These are phyloP conservation scores for Thaumatotibia leucotreta DNA, from an alignment of 1,140 invertebrate genomes.

Conservation along the genomic window DNA sequence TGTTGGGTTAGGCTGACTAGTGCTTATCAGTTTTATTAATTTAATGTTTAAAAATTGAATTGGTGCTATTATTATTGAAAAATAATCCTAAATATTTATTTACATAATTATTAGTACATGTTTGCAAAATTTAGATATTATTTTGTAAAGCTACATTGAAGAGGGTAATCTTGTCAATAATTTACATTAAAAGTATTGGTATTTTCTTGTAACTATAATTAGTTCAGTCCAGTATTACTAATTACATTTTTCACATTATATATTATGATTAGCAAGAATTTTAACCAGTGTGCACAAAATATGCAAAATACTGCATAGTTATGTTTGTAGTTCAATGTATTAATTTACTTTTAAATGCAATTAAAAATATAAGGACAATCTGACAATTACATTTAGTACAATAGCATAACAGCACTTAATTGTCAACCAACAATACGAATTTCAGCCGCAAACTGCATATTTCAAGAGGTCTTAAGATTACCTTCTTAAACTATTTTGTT, in stretches of 20 bases:
- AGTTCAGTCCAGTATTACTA: neutral
- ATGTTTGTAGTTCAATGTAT: too few relatives aligned
- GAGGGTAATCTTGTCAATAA: neutral
- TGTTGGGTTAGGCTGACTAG: constrained; percentile 18
- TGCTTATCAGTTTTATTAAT: constrained; percentile 18
- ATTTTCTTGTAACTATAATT: neutral
- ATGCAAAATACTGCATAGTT: too few relatives aligned
- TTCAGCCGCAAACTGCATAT: too few relatives aligned
- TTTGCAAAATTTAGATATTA: neutral
- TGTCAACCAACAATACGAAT: too few relatives aligned
- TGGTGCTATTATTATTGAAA: constrained; percentile 50
- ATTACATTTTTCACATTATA: neutral
- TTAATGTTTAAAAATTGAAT: constrained; percentile 31
- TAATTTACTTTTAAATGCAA: too few relatives aligned
- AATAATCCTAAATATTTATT: constrained; percentile 1
- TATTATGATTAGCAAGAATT: neutral
- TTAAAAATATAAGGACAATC: too few relatives aligned
- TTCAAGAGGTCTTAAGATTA: neutral
- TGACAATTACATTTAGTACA: too few relatives aligned
- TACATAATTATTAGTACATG: neutral
- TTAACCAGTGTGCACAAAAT: too few relatives aligned
- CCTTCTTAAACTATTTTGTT: neutral
- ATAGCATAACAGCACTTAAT: too few relatives aligned
- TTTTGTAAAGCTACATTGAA: neutral
- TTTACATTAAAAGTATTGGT: neutral